Evolutionary conservation across 2,113 vertebrate species (phyloP), one percentile per base, ranked within the genome.

Genomic region (Zosterops japonicus): DNA sequence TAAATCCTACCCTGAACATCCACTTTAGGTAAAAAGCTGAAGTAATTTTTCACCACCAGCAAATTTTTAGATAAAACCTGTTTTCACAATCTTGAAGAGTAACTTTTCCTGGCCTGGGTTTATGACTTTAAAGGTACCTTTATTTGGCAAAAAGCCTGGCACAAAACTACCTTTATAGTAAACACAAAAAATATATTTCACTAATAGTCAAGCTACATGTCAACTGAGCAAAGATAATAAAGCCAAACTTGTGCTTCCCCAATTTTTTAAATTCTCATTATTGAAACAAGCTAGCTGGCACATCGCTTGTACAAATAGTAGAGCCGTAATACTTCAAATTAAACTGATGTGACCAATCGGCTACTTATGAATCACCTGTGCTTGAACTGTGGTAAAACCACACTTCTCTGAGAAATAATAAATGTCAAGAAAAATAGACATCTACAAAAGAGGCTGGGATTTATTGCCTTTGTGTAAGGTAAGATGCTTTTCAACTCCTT

Each of bases 21-120:
- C 65, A 96, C 69, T 97, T 95, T 83, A 94, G 52, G 69, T 93
- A 97, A 97, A 96, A 97, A 96, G 56, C 68, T 95, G 18, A 64
- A 82, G 77, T 52, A 6, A 95, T 97, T 96, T 96, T 96, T 96
- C 83, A 96, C 14, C 15, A 94, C 64, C 47, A 91, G 65, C 64
- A 88, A 95, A 95, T 95, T 93, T 42, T 84, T 87, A 94, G 83
- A 92, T 86, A 87, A 90, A 89, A 55, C 12, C 24, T 87, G 23
- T 90, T 94, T 95, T 85, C 64, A 87, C 29, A 55, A 1, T 56
- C 87, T 78, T 41, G 47, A 95, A 88, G 36, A 89, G 15, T 56
- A 95, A 87, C 93, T 89, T 94, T 86, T 21, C 31, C 64, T 86
- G 78, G 87, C 78, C 90, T 59, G 65, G 77, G 79, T 81, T 95